Percentiles rank a stretch among this genome's conserved stretches.
Conservation (phyloP, 2,113 vertebrate species). For the Limanda limanda region DNA sequence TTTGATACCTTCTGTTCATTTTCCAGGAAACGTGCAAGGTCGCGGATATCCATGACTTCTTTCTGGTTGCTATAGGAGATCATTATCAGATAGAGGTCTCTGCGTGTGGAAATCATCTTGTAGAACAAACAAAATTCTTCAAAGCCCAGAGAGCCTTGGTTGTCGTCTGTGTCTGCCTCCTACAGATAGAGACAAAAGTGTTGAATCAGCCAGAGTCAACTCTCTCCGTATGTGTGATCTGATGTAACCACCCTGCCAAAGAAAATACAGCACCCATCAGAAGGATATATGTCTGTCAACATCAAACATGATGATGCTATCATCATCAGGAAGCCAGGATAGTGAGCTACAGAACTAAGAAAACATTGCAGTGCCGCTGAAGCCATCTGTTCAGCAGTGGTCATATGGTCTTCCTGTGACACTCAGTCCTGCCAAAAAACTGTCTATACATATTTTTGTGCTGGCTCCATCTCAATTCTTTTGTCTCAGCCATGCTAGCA, state of each 20-base stretch:
- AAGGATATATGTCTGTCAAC: slow-evolving; percentile 20
- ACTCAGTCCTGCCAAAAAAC: slow-evolving; percentile 40
- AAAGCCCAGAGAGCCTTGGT: slow-evolving; percentile 91
- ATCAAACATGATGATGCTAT: slow-evolving; percentile 23
- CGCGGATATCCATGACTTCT: slow-evolving; percentile 87
- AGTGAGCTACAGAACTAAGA: slow-evolving; percentile 43
- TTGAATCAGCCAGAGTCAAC: slow-evolving; percentile 38
- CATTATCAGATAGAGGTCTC: slow-evolving; percentile 94
- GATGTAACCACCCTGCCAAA: slow-evolving; percentile 19
- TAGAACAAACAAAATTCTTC: slow-evolving; percentile 97
- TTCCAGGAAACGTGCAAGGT: slow-evolving; percentile 90
- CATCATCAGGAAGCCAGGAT: slow-evolving; percentile 9
- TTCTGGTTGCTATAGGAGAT: slow-evolving; percentile 96
- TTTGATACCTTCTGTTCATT: slow-evolving; percentile 91
- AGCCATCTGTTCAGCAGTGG: slow-evolving; percentile 68
- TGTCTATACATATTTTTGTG: slow-evolving; percentile 29
- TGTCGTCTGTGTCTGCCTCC: slow-evolving; percentile 95
- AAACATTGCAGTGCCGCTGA: slow-evolving; percentile 45
- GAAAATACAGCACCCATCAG: slow-evolving; percentile 7
- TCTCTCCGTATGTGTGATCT: slow-evolving; percentile 8
- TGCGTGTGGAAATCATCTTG: slow-evolving; percentile 96
- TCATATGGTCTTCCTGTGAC: slow-evolving; percentile 62
- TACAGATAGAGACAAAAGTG: slow-evolving; percentile 61
- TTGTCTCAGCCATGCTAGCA: background rate
- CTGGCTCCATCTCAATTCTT: slow-evolving; percentile 3